These are phyloP conservation scores for Scomber colias DNA, from an alignment of 2,113 vertebrate genomes.

Conservation along the genomic window DNA sequence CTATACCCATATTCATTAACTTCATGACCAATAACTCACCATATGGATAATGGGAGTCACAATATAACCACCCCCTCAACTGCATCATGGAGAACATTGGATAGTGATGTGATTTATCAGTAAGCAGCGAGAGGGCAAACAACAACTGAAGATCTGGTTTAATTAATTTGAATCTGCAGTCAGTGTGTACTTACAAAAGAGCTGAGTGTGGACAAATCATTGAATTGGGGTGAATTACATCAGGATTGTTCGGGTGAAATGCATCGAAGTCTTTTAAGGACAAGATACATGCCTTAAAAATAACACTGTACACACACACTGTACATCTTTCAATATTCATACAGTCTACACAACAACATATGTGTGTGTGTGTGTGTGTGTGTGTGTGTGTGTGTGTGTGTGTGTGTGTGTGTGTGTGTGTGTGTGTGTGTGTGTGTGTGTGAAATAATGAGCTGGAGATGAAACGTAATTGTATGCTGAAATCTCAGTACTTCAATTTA, in stretches of 20 bases:
- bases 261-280: slow-evolving; percentile 49
- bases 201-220: slow-evolving; percentile 63
- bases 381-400: too few species aligned
- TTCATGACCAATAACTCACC: slow-evolving; percentile 28
- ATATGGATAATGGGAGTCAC: slow-evolving; percentile 46
- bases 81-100: slow-evolving; percentile 35
- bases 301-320: neutral
- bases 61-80: slow-evolving; percentile 45
- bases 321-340: slow-evolving; percentile 17
- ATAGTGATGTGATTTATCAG: slow-evolving; percentile 62
- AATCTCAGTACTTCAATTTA: slow-evolving; percentile 71
- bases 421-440: slow-evolving; percentile 34
- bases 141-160: slow-evolving; percentile 70
- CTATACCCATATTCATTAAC: slow-evolving; percentile 33
- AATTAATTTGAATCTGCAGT: slow-evolving; percentile 71
- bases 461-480: slow-evolving; percentile 69
- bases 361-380: neutral
- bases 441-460: slow-evolving; percentile 75
- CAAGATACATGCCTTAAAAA: slow-evolving; percentile 6
- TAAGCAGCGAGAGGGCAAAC: slow-evolving; percentile 37
- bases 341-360: slow-evolving; percentile 1
- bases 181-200: slow-evolving; percentile 66
- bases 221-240: slow-evolving; percentile 63
- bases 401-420: too few species aligned
- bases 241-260: slow-evolving; percentile 52